Evolutionary conservation across 2,113 vertebrate species (phyloP).

Genomic region (Solenodon paradoxus): DNA sequence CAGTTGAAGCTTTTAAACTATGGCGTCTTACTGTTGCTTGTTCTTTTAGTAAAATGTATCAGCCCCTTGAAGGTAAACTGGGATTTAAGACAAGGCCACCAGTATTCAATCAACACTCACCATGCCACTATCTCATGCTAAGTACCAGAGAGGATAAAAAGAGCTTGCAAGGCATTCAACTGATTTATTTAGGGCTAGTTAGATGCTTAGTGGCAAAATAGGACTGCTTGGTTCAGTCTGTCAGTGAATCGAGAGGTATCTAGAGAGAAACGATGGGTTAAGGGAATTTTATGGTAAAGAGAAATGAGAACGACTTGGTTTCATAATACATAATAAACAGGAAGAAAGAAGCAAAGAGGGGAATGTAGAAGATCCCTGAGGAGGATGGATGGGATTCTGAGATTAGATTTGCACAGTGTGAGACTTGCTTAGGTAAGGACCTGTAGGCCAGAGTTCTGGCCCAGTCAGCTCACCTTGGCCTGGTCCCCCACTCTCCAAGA

Average conservation of each 20-base stretch:
- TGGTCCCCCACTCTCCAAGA: background rate
- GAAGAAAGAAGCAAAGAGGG: background rate
- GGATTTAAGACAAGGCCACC: background rate
- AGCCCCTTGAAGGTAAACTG: background rate
- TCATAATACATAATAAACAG: background rate
- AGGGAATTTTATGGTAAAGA: background rate
- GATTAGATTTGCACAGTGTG: background rate
- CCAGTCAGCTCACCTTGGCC: background rate
- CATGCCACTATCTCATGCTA: background rate
- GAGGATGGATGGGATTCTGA: background rate
- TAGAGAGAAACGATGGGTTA: background rate
- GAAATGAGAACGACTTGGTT: background rate
- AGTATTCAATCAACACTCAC: background rate
- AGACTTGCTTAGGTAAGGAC: background rate
- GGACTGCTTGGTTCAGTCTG: background rate
- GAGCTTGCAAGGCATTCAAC: background rate
- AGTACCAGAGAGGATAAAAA: background rate
- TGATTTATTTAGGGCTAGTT: slow-evolving; percentile 18
- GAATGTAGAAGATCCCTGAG: background rate
- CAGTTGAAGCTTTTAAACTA: background rate
- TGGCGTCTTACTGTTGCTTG: background rate
- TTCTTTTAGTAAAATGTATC: background rate
- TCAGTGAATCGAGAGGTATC: background rate
- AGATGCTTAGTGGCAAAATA: background rate
- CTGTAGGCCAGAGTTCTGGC: background rate